These are phyloP conservation scores for Gari tellinella DNA, from an alignment of 2,888 invertebrate genomes.

Conservation along the genomic window DNA sequence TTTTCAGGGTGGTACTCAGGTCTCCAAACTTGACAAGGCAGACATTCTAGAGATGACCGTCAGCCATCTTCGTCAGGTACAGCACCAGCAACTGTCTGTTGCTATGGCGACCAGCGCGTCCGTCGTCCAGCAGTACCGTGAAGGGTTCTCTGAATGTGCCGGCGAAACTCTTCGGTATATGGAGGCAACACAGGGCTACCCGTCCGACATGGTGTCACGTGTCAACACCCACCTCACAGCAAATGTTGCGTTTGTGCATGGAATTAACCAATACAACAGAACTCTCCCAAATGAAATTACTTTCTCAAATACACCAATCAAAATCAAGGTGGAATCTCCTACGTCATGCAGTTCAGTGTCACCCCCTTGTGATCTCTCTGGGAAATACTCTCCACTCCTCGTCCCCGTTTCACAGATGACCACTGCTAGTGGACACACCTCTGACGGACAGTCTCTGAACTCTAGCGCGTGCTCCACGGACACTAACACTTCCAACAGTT, in stretches of 20 bases:
- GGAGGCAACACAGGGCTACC: conserved; percentile 46
- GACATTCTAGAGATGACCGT: conserved; percentile 62
- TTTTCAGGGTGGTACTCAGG: conserved; percentile 56
- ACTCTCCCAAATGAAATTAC: conserved; percentile 24
- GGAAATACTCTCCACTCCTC: conserved; percentile 41
- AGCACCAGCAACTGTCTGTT: conserved; percentile 55
- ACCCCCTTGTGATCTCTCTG: conserved; percentile 29
- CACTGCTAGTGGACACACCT: conserved; percentile 18
- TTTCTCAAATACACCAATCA: conserved; percentile 33
- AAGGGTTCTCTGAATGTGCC: conserved; percentile 53
- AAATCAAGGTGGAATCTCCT: conserved; percentile 41
- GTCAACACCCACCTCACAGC: conserved; percentile 37
- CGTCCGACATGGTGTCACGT: conserved; percentile 45
- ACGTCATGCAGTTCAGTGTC: conserved; percentile 31
- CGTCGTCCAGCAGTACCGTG: conserved; percentile 49
- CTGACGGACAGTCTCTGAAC: conserved; percentile 24
- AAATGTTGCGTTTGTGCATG: conserved; percentile 16
- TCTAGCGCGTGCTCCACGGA: conserved; percentile 1
- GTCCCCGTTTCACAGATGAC: conserved; percentile 45
- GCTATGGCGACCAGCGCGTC: conserved; percentile 56
- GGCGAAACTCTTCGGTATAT: conserved; percentile 52
- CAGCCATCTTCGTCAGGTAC: conserved; percentile 54
- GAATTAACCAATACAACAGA: conserved; percentile 8
- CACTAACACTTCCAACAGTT: conserved; percentile 20
- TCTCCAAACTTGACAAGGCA: conserved; percentile 60